Evolutionary conservation across 53 echinoderm and acorn worm species (phyloP).

Genomic region (Actinopyga echinites): DNA sequence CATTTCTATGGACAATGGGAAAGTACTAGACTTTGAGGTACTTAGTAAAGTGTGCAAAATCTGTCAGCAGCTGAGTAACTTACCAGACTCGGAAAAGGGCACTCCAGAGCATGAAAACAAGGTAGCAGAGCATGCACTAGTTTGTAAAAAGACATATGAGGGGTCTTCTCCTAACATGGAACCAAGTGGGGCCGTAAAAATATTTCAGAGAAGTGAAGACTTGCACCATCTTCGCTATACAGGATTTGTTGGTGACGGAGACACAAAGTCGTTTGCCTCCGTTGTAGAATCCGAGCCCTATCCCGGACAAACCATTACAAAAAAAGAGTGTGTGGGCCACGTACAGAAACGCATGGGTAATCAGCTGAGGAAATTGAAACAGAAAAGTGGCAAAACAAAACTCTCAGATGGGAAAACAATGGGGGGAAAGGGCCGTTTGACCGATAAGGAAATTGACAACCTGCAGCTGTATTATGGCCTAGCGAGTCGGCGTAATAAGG

Average conservation of each 20-base stretch:
- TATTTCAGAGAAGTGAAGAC: background rate
- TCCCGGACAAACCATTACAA: background rate
- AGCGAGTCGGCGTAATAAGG: background rate
- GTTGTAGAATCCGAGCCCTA: background rate
- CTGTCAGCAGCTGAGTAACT: background rate
- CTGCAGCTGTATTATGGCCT: slow-evolving; percentile 4
- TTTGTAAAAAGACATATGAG: background rate
- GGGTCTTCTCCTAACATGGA: slow-evolving; percentile 6
- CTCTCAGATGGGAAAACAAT: slow-evolving; percentile 8
- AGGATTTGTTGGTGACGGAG: slow-evolving; percentile 32
- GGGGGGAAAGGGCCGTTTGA: background rate
- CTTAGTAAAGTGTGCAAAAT: background rate
- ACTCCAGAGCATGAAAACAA: background rate
- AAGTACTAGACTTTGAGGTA: slow-evolving; percentile 4
- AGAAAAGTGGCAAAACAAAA: background rate
- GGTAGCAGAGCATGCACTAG: background rate
- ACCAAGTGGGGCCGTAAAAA: background rate
- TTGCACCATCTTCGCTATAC: background rate
- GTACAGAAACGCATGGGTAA: background rate
- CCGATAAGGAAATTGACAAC: background rate
- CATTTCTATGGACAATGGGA: background rate
- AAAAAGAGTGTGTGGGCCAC: slow-evolving; percentile 10
- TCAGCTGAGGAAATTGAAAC: background rate
- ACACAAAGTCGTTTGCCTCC: background rate
- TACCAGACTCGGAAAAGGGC: background rate